Percentiles rank a stretch among this genome's conserved stretches.
These are phyloP conservation scores for Phengaris alcon DNA, from an alignment of 2,888 invertebrate genomes.

Conservation along the genomic window DNA sequence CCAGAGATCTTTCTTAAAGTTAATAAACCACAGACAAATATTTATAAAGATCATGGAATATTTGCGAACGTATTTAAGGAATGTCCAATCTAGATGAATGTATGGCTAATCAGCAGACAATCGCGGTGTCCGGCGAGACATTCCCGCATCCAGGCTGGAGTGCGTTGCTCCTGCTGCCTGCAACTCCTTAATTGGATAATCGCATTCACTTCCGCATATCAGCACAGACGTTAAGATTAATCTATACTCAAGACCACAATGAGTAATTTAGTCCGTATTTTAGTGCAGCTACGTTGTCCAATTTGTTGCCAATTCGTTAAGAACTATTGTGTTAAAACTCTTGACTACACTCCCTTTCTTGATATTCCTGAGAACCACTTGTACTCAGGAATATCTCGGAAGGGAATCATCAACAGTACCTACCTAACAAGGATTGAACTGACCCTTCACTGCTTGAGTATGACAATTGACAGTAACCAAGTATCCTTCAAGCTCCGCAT, in stretches of 20 bases:
- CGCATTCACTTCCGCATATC: constrained; percentile 39
- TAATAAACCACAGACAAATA: constrained; percentile 1
- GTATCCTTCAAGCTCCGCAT: neutral
- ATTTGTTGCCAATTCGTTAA: neutral
- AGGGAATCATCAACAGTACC: neutral
- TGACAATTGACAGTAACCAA: constrained; percentile 18
- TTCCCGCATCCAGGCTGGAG: constrained; percentile 34
- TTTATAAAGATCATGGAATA: constrained; percentile 3
- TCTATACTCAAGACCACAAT: constrained; percentile 10
- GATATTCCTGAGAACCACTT: constrained; percentile 5
- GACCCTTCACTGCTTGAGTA: neutral
- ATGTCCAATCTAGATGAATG: constrained; percentile 23
- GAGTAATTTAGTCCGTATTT: neutral
- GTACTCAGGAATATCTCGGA: neutral
- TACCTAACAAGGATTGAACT: neutral
- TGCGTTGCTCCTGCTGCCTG: constrained; percentile 43
- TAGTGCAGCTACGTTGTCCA: neutral
- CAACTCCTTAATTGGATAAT: constrained; percentile 49
- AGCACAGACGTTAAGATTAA: constrained; percentile 23
- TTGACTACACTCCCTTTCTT: neutral
- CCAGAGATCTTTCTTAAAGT: neutral
- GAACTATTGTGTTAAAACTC: neutral
- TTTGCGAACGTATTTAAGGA: constrained; percentile 12
- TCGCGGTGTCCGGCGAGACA: constrained; percentile 18
- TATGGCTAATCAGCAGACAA: constrained; percentile 22